Evolutionary conservation across 2,888 invertebrate genomes (phyloP).

Genomic region (Pocota personata): DNA sequence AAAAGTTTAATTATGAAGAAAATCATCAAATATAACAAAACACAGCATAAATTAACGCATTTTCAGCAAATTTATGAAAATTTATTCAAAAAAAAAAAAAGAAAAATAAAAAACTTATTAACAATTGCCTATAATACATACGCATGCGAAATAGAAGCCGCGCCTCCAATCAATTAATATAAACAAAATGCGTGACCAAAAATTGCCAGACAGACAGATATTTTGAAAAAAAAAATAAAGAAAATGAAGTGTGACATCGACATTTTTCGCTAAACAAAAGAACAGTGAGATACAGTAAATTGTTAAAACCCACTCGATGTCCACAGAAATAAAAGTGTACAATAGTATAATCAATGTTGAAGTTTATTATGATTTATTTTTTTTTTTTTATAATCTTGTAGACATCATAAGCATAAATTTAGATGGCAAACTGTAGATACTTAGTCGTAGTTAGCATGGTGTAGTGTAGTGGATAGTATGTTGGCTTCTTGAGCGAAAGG

Average conservation of each 20-base stretch:
- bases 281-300: neutral
- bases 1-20: neutral
- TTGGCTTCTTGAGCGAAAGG: no score
- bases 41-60: neutral
- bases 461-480: no score
- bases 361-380: neutral
- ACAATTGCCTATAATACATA: slow-evolving; percentile 11
- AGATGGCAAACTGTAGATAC: neutral
- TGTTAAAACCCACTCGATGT: slow-evolving; percentile 1
- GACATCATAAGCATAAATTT: neutral
- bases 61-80: slow-evolving; percentile 22
- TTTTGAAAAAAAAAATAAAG: neutral
- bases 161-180: neutral
- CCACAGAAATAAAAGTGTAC: neutral
- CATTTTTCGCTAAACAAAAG: neutral
- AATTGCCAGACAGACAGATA: neutral
- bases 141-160: slow-evolving; percentile 28
- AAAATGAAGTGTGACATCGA: neutral
- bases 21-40: no score
- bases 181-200: slow-evolving; percentile 20
- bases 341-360: neutral
- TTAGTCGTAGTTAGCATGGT: no score
- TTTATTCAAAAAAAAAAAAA: no score
- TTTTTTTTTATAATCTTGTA: neutral
- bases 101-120: neutral